phyloP scores from a whole-genome alignment of 2,797 vertebrate species.

The Molossus alvarezi region DNA sequence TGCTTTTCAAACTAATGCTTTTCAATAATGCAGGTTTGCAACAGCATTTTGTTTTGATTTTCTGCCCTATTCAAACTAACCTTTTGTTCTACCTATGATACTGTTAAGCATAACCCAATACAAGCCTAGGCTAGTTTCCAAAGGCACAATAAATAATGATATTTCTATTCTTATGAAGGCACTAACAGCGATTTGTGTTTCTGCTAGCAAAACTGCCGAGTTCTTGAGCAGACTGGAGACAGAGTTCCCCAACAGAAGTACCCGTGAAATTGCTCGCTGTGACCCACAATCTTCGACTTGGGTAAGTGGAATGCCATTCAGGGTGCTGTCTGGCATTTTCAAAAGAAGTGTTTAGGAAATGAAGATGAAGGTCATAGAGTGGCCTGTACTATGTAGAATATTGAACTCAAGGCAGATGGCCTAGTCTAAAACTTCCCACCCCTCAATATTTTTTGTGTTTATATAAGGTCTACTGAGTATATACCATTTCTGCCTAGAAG shows the following conservation, averaged over 20 bases:
- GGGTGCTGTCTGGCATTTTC: background rate
- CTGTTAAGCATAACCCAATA: slow-evolving; percentile 64
- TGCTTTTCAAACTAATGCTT: slow-evolving; percentile 61
- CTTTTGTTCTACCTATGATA: slow-evolving; percentile 71
- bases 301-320: slow-evolving; percentile 83
- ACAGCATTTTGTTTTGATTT: slow-evolving; percentile 53
- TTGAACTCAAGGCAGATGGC: background rate
- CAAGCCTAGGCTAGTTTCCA: slow-evolving; percentile 79
- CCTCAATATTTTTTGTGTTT: background rate
- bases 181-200: slow-evolving; percentile 87
- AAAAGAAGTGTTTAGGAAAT: background rate
- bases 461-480: background rate
- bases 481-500: background rate
- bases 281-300: slow-evolving; percentile 77
- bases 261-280: slow-evolving; percentile 66
- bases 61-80: slow-evolving; percentile 39
- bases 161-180: slow-evolving; percentile 75
- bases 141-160: slow-evolving; percentile 71
- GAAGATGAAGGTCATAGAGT: background rate
- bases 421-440: background rate
- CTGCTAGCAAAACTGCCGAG: slow-evolving; percentile 87
- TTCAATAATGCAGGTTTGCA: slow-evolving; percentile 18
- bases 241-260: slow-evolving; percentile 69
- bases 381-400: background rate
- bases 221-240: slow-evolving; percentile 87